Evolutionary conservation across 2,888 invertebrate genomes (phyloP), one percentile per base, ranked within the genome.

Genomic region (Nemoura dubitans): DNA sequence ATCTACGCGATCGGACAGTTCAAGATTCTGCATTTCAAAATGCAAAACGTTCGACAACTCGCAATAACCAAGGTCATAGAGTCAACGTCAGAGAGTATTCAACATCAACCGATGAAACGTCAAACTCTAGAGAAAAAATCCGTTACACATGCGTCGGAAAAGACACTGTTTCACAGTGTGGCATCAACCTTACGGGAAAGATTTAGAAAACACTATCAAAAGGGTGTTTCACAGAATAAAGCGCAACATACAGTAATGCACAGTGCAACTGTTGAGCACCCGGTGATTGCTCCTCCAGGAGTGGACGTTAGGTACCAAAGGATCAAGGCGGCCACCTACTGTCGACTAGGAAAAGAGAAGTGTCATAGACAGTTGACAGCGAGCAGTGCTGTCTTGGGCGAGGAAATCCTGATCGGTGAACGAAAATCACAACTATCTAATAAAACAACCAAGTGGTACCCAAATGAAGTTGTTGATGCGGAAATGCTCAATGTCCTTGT

Each of bases 11-110:
- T 81, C 6, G 30, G 81, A 5, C 81, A 81, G 30, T 30, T 81
- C 21, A 81, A 81, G n/a, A 81, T 81, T 0, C n/a, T 81, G 5
- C 81, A 81, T 26, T 81, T 28, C 81, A 81, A 30, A n/a, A 14
- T 81, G 29, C 28, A 28, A 29, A 27, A 81, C 81, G 29, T 81
- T n/a, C 81, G 30, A n/a, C 5, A 21, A 3, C 81, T 81, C 3
- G 59, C 59, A 21, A 21, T 59, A 59, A 14, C 14, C 59, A 59
- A 21, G 59, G 14, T 59, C 21, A n/a, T n/a, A n/a, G 59, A 59
- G 59, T 21, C 59, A 59, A 59, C 16, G 21, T 21, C 59, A 21
- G 21, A 21, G 59, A 59, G 59, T 21, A 10, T 21, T 59, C 59
- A 21, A 59, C 10, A 21, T 21, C 16, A 59, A 59, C 1, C 59